phyloP scores from a whole-genome alignment of 2,888 invertebrate species.

The Invenusta paracnida region DNA sequence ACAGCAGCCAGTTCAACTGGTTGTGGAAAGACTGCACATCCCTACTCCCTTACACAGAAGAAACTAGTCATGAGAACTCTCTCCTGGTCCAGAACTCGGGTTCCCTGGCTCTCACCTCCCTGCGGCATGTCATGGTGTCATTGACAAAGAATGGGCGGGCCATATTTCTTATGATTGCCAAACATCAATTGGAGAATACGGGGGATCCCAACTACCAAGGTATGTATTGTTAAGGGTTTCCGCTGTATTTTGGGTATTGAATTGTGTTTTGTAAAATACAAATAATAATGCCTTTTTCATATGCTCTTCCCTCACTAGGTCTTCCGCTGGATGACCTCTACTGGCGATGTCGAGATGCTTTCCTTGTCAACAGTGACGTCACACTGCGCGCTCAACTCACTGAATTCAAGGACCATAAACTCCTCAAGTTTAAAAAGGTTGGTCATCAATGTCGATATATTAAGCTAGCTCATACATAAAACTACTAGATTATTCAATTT shows the following conservation, averaged over 20 bases:
- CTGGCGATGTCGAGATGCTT: conserved; percentile 76
- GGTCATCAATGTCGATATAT: too few relatives aligned
- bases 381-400: conserved; percentile 83
- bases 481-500: too few relatives aligned
- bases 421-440: conserved; percentile 65
- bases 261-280: too few relatives aligned
- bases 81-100: neutral
- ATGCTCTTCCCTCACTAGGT: too few relatives aligned
- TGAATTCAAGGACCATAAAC: conserved; percentile 89
- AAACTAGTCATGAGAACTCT: conserved; percentile 66
- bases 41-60: conserved; percentile 74
- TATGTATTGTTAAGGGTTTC: neutral
- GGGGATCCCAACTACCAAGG: conserved; percentile 64
- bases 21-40: conserved; percentile 86
- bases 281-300: too few relatives aligned
- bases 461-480: too few relatives aligned
- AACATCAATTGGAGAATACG: conserved; percentile 74
- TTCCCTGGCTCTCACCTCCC: conserved; percentile 67
- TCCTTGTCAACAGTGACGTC: conserved; percentile 84
- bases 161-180: conserved; percentile 72
- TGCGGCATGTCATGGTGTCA: conserved; percentile 82
- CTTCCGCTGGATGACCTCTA: conserved; percentile 80
- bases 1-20: conserved; percentile 73
- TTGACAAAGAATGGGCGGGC: conserved; percentile 75
- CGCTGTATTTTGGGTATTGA: neutral